A percentile compares a stretch with the other conserved stretches of the same genome.
Conservation (phyloP, 2,113 vertebrate species). For the Mixornis gularis region DNA sequence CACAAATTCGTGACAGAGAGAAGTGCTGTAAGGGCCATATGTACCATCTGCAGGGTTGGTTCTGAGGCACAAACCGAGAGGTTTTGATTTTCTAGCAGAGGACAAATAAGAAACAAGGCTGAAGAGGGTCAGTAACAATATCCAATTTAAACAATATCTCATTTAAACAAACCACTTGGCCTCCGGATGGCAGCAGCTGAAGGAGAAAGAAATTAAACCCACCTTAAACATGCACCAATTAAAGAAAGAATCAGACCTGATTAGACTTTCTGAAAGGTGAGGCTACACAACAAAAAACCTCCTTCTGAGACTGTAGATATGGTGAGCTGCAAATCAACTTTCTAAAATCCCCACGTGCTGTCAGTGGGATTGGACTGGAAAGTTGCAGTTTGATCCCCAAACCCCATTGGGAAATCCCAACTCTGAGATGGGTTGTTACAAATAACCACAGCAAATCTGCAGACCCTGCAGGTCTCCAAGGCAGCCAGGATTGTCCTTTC, state of each 20-base stretch:
- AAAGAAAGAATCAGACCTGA: not conserved
- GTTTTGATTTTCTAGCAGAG: not conserved
- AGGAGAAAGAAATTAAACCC: not conserved
- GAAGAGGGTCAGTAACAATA: not conserved
- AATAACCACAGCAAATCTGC: not conserved
- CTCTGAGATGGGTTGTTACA: not conserved
- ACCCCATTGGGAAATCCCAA: not conserved
- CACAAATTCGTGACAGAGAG: not conserved
- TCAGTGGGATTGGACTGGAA: not conserved
- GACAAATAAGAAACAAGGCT: not conserved
- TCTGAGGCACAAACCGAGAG: not conserved
- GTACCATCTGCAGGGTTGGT: not conserved
- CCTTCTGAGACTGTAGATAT: not conserved
- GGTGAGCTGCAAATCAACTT: not conserved
- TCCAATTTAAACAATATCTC: not conserved
- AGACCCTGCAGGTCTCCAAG: not conserved
- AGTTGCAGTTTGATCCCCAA: not conserved
- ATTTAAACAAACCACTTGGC: not conserved
- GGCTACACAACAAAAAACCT: not conserved
- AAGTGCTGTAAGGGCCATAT: not conserved
- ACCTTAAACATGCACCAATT: not conserved
- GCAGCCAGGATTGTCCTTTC: not conserved
- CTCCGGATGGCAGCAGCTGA: slow-evolving; percentile 49
- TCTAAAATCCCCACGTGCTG: not conserved
- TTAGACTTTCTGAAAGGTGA: not conserved